Evolutionary conservation across 2,797 vertebrate species (phyloP).

Genomic region (Falco peregrinus): DNA sequence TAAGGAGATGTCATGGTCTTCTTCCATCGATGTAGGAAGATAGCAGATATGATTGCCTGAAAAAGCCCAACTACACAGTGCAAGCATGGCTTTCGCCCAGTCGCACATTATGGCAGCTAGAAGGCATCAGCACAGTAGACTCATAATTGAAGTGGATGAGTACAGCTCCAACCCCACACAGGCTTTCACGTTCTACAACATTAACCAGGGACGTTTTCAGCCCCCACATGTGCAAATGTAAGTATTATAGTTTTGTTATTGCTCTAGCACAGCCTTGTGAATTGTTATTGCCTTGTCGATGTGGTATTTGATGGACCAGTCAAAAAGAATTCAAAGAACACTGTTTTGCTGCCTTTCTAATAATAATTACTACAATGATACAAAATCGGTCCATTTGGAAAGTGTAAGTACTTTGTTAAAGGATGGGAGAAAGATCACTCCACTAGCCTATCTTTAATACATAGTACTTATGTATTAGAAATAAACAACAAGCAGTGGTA

Average conservation of each 20-base stretch:
- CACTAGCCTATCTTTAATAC: background rate
- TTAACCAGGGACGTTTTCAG: slow-evolving; percentile 98
- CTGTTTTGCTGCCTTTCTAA: background rate
- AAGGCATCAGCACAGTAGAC: slow-evolving; percentile 85
- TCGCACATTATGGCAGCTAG: slow-evolving; percentile 93
- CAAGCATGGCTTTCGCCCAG: slow-evolving; percentile 92
- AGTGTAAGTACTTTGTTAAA: background rate
- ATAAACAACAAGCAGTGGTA: background rate
- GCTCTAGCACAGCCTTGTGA: slow-evolving; percentile 19
- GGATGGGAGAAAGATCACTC: background rate
- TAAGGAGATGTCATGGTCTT: slow-evolving; percentile 74
- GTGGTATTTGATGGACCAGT: slow-evolving; percentile 9
- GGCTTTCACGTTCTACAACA: slow-evolving; percentile 99
- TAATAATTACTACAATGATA: background rate
- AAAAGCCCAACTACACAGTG: slow-evolving; percentile 42
- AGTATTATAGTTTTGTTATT: slow-evolving; percentile 72
- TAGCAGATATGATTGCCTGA: slow-evolving; percentile 76
- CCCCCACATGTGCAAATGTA: slow-evolving; percentile 97
- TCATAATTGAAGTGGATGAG: slow-evolving; percentile 92
- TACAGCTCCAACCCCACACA: slow-evolving; percentile 98
- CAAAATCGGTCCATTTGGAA: background rate
- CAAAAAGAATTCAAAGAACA: background rate
- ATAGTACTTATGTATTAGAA: background rate
- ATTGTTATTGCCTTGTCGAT: slow-evolving; percentile 32
- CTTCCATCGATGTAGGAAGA: slow-evolving; percentile 64